Evolutionary conservation across 1,140 invertebrate genomes (phyloP).

Genomic region (Drosophila busckii): DNA sequence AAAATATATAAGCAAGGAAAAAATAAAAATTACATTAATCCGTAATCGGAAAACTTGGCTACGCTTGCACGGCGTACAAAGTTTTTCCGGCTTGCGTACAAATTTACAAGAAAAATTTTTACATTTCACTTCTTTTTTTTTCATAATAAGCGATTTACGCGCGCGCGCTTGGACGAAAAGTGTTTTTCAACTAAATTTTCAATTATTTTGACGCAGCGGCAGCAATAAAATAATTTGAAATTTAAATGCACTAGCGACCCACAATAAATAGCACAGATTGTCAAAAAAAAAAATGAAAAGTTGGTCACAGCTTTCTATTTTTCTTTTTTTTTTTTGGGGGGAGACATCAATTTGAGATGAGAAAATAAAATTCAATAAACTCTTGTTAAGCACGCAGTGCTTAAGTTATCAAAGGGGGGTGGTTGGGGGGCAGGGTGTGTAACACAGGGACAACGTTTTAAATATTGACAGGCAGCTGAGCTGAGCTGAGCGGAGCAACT

Average conservation of each 20-base stretch:
- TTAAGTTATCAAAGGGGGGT: neutral
- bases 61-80: constrained; percentile 49
- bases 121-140: constrained; percentile 13
- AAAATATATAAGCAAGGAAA: constrained; percentile 18
- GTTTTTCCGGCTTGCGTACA: constrained; percentile 49
- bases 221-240: constrained; percentile 72
- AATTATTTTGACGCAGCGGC: constrained; percentile 50
- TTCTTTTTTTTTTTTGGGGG: too few relatives aligned
- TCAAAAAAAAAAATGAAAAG: neutral
- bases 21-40: constrained; percentile 75
- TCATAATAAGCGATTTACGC: constrained; percentile 75
- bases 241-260: constrained; percentile 56
- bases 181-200: constrained; percentile 73
- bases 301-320: constrained; percentile 1
- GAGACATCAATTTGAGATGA: constrained; percentile 76
- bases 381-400: constrained; percentile 69
- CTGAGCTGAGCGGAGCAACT: neutral
- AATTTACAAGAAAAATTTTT: constrained; percentile 57
- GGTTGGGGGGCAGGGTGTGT: constrained; percentile 12
- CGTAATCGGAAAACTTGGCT: constrained; percentile 74
- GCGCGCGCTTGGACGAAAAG: constrained; percentile 36
- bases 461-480: constrained; percentile 62
- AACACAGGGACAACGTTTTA: constrained; percentile 69
- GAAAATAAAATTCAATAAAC: constrained; percentile 77
- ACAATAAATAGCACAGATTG: constrained; percentile 33